These are phyloP conservation scores for Potorous gilbertii DNA, from an alignment of 2,797 vertebrate species.

Conservation along the genomic window DNA sequence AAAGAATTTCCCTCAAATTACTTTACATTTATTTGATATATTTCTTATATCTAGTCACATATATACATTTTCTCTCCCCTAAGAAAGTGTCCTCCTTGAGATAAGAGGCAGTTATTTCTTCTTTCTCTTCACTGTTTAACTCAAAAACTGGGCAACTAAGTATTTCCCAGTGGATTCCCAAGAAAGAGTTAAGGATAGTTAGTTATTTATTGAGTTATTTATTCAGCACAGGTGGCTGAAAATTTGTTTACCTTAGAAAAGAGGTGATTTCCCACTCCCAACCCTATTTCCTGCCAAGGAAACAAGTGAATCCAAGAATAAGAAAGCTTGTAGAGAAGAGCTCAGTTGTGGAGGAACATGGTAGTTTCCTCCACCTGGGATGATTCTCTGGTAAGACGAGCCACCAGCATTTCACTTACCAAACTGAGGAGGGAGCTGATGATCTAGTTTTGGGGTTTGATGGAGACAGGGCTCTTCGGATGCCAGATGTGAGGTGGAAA, in stretches of 20 bases:
- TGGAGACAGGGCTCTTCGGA: conserved; percentile 87
- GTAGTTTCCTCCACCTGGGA: background rate
- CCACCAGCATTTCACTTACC: conserved; percentile 84
- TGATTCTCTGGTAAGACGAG: background rate
- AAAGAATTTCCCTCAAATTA: too few species aligned
- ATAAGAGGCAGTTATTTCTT: background rate
- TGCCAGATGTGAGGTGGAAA: conserved; percentile 85
- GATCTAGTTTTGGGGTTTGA: conserved; percentile 87
- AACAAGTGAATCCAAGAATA: background rate
- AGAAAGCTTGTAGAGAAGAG: background rate
- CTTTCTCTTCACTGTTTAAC: background rate
- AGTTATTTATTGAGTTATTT: background rate
- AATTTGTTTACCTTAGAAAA: background rate
- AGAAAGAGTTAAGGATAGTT: background rate
- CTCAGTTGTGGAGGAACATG: background rate
- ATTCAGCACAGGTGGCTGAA: background rate
- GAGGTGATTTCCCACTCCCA: background rate
- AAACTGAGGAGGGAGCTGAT: conserved; percentile 88
- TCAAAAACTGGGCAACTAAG: background rate
- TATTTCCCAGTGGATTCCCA: background rate
- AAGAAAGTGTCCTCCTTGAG: background rate
- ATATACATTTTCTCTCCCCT: background rate
- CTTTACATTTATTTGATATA: background rate
- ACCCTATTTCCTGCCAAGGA: background rate
- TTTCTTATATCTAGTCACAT: background rate